These are phyloP conservation scores for Parochlus steinenii DNA, from an alignment of 2,888 invertebrate species.

Conservation along the genomic window DNA sequence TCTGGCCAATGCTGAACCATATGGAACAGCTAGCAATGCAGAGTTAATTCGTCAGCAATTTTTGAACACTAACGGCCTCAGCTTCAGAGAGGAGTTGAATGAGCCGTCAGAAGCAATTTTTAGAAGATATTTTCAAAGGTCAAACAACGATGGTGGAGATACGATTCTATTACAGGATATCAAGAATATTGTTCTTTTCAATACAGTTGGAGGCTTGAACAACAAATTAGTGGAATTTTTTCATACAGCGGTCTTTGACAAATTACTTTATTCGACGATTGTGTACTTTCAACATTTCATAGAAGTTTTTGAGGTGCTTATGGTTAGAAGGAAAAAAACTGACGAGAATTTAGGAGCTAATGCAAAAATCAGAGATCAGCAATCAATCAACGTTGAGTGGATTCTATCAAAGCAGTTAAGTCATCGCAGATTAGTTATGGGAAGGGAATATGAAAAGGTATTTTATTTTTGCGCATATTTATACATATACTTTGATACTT, in stretches of 20 bases:
- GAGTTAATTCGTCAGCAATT: neutral
- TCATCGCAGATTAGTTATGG: slow-evolving; percentile 25
- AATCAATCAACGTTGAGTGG: slow-evolving; percentile 21
- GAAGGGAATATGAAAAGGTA: slow-evolving; percentile 24
- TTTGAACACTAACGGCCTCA: slow-evolving; percentile 3
- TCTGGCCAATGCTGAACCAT: neutral
- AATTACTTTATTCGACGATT: slow-evolving; percentile 23
- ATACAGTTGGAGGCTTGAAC: slow-evolving; percentile 21
- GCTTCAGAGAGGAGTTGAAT: neutral
- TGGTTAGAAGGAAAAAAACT: slow-evolving; percentile 24
- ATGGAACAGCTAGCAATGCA: slow-evolving; percentile 1
- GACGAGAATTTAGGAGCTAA: slow-evolving; percentile 22
- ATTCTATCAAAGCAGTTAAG: slow-evolving; percentile 22
- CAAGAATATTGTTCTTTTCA: slow-evolving; percentile 23
- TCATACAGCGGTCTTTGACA: slow-evolving; percentile 21
- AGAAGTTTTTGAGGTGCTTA: slow-evolving; percentile 24
- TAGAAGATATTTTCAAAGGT: slow-evolving; percentile 17
- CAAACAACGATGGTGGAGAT: slow-evolving; percentile 20
- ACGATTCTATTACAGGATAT: slow-evolving; percentile 24
- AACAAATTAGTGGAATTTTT: slow-evolving; percentile 22
- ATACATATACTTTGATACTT: neutral
- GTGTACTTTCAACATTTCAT: slow-evolving; percentile 28
- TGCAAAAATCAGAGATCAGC: slow-evolving; percentile 14
- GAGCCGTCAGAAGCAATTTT: slow-evolving; percentile 13
- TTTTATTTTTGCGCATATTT: neutral